A percentile compares a stretch with the other conserved stretches of the same genome.
These are phyloP conservation scores for Grantiella picta DNA, from an alignment of 2,113 vertebrate species.

Conservation along the genomic window DNA sequence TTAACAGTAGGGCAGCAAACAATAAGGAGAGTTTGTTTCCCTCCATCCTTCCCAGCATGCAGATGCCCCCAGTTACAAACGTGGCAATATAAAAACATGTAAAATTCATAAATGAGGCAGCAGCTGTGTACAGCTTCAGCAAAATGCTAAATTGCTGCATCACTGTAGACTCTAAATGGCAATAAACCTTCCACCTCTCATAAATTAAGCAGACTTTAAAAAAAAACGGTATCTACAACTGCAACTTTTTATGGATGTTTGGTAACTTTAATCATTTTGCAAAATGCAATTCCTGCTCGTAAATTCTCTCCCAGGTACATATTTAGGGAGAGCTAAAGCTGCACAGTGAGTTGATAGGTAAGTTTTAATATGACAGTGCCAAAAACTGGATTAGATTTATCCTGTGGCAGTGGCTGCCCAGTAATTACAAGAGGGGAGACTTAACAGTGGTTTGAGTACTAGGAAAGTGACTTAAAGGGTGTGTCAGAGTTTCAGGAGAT, in stretches of 20 bases:
- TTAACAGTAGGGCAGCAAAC: background rate
- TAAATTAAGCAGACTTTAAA: conserved; percentile 81
- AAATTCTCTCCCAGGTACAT: conserved; percentile 78
- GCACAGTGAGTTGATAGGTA: conserved; percentile 77
- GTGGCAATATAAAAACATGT: conserved; percentile 75
- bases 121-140: conserved; percentile 62
- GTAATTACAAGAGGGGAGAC: conserved; percentile 73
- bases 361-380: conserved; percentile 79
- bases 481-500: background rate
- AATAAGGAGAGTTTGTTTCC: background rate
- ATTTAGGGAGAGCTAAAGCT: conserved; percentile 80
- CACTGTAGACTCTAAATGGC: conserved; percentile 74
- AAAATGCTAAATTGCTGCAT: conserved; percentile 71
- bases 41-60: background rate
- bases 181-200: conserved; percentile 82
- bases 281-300: conserved; percentile 77
- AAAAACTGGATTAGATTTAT: conserved; percentile 79
- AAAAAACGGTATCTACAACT: conserved; percentile 73
- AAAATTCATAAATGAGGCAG: conserved; percentile 72
- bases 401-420: conserved; percentile 70
- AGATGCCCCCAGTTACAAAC: conserved; percentile 40
- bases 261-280: conserved; percentile 83
- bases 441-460: conserved; percentile 11
- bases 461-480: background rate
- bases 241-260: conserved; percentile 83